Evolutionary conservation across 2,797 vertebrate genomes (phyloP), one percentile per base, ranked within the genome.

Genomic region (Pantherophis vulpinus): DNA sequence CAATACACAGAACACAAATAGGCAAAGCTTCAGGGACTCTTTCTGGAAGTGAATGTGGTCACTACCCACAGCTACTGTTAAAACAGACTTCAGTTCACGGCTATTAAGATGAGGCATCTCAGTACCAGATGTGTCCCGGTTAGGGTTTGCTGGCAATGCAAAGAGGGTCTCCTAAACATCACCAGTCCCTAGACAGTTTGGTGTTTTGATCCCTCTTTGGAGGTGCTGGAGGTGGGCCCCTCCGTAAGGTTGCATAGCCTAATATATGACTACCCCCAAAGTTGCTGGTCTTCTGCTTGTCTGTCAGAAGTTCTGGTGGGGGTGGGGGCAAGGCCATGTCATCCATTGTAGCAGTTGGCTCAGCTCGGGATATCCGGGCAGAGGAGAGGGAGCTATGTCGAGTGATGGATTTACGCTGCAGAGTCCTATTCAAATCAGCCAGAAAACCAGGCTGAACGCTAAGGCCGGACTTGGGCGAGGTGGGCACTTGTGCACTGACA

Each of bases 171-270:
- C 42, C 66, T 1, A 59, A 59, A 56, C 93, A 94, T 97, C 98
- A 98, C 98, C 98, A 99, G 86, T 99, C 99, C 96, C 98, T 97
- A 0, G 97, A 99, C 63, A 99, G 98, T 98, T 99, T 99, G 97
- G 99, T 99, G 95, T 96, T 97, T 94, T 99, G 98, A 97, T 99
- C 99, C 95, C 99, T 98, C 94, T 99, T 99, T 2, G 99, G 99
- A 10, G 99, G 99, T 0, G 99, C 98, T 0, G 99, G 99, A 0
- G 99, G 99, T 0, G 99, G 99, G 29, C 99, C 99, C 92, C 98
- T 98, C 96, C 99, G 97, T 97, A 99, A 95, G 0, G 99, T 99
- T 98, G 99, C 99, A 98, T 99, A 99, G 98, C 99, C 99, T 16
- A 99, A 99, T 98, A 99, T 98, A 86, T 99, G 99, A 91, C 98